A percentile compares a stretch with the other conserved stretches of the same genome.
Evolutionary conservation across 2,113 vertebrate genomes (phyloP).

Genomic region (Nettapus auritus): DNA sequence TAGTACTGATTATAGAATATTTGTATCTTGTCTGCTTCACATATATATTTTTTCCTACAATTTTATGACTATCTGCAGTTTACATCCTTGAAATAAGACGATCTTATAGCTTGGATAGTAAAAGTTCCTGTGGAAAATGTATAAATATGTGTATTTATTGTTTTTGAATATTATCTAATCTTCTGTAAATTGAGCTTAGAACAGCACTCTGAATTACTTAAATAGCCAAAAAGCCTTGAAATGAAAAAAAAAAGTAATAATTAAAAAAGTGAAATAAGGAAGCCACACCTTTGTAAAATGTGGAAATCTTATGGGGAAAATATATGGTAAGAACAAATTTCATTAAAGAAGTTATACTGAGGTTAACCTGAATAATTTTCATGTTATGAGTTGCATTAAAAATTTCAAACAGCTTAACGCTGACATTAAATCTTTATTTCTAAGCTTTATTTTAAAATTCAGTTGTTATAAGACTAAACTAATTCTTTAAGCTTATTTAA

Average conservation of each 20-base stretch:
- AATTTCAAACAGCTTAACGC: neutral
- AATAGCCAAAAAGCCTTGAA: neutral
- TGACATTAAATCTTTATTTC: neutral
- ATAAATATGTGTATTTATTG: neutral
- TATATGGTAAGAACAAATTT: neutral
- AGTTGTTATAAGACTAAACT: neutral
- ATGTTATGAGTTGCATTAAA: neutral
- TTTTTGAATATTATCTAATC: neutral
- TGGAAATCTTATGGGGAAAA: neutral
- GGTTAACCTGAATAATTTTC: neutral
- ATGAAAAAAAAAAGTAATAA: neutral
- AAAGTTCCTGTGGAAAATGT: neutral
- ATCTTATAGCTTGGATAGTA: neutral
- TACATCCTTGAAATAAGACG: neutral
- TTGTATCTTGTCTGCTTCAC: neutral
- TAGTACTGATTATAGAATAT: neutral
- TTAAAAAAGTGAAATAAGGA: neutral
- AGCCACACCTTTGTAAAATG: neutral
- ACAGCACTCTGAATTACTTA: neutral
- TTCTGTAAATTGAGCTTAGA: neutral
- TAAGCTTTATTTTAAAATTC: neutral
- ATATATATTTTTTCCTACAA: neutral
- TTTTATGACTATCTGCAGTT: neutral
- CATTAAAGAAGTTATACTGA: neutral
- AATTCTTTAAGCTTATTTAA: neutral